Conservation (phyloP, 2,888 invertebrate species). For the Schrankia costaestrigalis region DNA sequence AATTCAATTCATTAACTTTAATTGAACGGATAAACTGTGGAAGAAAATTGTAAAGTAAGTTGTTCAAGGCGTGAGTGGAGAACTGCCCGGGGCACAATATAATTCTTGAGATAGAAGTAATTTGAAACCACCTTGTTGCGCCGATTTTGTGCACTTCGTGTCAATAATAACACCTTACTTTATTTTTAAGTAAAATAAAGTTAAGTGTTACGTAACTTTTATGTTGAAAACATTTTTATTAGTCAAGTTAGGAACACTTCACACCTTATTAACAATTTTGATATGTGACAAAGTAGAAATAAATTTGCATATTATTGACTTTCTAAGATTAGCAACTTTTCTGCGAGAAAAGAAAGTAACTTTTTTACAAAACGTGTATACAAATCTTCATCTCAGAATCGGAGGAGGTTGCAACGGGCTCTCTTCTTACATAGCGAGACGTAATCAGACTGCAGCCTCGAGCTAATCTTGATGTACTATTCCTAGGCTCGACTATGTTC, state of each 20-base stretch:
- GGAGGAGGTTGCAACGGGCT: conserved; percentile 50
- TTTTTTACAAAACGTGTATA: conserved; percentile 35
- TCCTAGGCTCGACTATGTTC: conserved; percentile 51
- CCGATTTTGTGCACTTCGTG: conserved; percentile 49
- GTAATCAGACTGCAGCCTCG: conserved; percentile 70
- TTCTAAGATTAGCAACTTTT: conserved; percentile 23
- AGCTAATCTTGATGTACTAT: conserved; percentile 73
- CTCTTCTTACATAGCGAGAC: conserved; percentile 61
- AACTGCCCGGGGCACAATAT: conserved; percentile 61
- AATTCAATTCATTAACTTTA: conserved; percentile 65
- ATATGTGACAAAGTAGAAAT: conserved; percentile 22
- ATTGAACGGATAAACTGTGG: conserved; percentile 63
- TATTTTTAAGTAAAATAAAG: conserved; percentile 38
- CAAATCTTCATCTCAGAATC: conserved; percentile 55
- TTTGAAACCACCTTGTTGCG: conserved; percentile 57
- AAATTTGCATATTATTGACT: conserved; percentile 32
- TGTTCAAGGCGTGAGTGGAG: conserved; percentile 53
- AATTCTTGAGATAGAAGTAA: conserved; percentile 65
- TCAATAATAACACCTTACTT: conserved; percentile 56
- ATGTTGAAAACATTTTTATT: no score
- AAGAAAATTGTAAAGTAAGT: conserved; percentile 65
- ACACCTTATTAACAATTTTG: conserved; percentile 23
- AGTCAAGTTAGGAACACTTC: no score
- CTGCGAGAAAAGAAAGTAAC: conserved; percentile 16
- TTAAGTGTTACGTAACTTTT: conserved; percentile 6